phyloP scores from a whole-genome alignment of 2,797 vertebrate genomes.

The Florisuga fusca region DNA sequence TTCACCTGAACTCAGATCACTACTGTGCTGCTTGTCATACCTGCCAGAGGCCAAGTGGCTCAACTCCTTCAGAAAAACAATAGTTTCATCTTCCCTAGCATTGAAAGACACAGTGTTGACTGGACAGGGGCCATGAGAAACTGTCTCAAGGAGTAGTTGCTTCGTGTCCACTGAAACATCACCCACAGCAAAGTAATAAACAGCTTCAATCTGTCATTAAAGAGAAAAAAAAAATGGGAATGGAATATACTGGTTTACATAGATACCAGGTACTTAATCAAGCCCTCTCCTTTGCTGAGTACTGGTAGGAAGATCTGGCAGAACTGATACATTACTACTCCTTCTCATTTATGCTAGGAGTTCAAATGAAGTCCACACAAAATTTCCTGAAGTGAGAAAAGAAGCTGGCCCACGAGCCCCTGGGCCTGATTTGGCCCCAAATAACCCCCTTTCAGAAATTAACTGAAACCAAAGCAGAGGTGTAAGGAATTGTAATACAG shows the following conservation, averaged over 20 bases:
- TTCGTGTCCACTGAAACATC: slow-evolving; percentile 71
- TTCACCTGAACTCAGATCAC: not conserved
- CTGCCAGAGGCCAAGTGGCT: slow-evolving; percentile 76
- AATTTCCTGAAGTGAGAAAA: not conserved
- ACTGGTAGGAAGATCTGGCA: not conserved
- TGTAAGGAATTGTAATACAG: not conserved
- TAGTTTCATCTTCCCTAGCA: slow-evolving; percentile 75
- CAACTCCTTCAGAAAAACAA: slow-evolving; percentile 79
- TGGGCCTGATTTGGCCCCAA: not conserved
- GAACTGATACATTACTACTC: not conserved
- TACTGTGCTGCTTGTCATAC: slow-evolving; percentile 55
- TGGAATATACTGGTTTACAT: not conserved
- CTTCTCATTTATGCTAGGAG: not conserved
- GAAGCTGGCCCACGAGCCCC: not conserved
- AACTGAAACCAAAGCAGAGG: not conserved
- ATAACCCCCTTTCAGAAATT: not conserved
- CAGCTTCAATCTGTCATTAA: slow-evolving; percentile 77
- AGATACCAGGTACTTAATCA: not conserved
- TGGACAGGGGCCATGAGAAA: slow-evolving; percentile 58
- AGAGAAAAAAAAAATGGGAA: not conserved
- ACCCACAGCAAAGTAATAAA: slow-evolving; percentile 84
- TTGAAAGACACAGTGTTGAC: slow-evolving; percentile 83
- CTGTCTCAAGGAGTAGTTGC: slow-evolving; percentile 66
- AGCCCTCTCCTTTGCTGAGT: not conserved
- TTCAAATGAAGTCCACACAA: not conserved